Evolutionary conservation across 2,888 invertebrate species (phyloP).

Genomic region (Trichacis sp.): DNA sequence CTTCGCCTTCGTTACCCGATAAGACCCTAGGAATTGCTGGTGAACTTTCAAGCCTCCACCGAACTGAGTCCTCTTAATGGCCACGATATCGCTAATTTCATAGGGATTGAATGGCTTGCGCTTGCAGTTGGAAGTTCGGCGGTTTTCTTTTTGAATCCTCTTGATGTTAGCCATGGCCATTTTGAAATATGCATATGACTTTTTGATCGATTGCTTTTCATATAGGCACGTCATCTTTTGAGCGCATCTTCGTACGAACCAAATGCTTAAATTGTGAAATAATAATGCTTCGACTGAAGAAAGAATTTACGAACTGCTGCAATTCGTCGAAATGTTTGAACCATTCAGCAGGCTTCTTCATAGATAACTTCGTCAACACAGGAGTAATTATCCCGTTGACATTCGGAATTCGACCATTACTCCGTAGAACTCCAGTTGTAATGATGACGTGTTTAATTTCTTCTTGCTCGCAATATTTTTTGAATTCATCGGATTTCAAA

Average conservation of each 20-base stretch:
- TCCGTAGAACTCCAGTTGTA: constrained; percentile 37
- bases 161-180: constrained; percentile 1
- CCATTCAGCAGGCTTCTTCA: constrained; percentile 51
- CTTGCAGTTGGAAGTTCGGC: constrained; percentile 12
- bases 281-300: constrained; percentile 6
- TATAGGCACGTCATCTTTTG: constrained; percentile 13
- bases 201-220: constrained; percentile 10
- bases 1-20: background rate
- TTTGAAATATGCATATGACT: background rate
- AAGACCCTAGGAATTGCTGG: background rate
- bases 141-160: constrained; percentile 20
- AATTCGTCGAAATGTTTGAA: constrained; percentile 19
- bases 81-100: too few relatives aligned
- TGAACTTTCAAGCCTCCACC: too few relatives aligned
- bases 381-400: constrained; percentile 46
- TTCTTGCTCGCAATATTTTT: constrained; percentile 55
- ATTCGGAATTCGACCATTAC: constrained; percentile 2
- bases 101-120: background rate
- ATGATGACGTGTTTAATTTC: constrained; percentile 51
- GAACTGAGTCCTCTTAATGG: too few relatives aligned
- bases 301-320: constrained; percentile 15
- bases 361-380: constrained; percentile 55
- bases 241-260: constrained; percentile 3
- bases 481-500: constrained; percentile 38
- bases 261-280: constrained; percentile 3